Base-by-base conservation (phyloP, 2,113 vertebrate genomes). In the Forbesichthys agassizii region DNA sequence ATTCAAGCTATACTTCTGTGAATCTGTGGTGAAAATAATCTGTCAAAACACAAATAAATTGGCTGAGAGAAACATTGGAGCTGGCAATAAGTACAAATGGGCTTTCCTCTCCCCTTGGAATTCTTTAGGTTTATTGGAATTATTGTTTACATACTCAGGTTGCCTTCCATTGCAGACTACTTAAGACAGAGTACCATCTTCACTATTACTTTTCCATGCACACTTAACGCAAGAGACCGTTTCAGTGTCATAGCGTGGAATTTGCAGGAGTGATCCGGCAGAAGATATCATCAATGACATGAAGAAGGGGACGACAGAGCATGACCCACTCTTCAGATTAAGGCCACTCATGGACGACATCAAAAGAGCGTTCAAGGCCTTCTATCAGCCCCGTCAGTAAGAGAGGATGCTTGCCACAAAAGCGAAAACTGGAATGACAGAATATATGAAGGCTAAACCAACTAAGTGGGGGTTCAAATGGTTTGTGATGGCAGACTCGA, bases 401-500 rank as follows among this genome's bases (percentile, higher is more conserved):
- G 66, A 77, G 12, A 64, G 62, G 48, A 73, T 66, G 47, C 64
- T 74, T 2, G 1, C 1, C 27, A 27, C 27, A 27, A 27, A 27
- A 27, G 27, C 27, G 27, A 27, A 27, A 27, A 48, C n/a, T 46
- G 11, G n/a, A 1, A 72, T 33, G 13, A 0, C 48, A 70, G n/a
- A n/a, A 33, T 74, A 70, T 11, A 49, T 77, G 57, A 77, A 59
- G 48, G n/a, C 4, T 4, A 69, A 73, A 11, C 51, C 48, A 0
- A 69, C 52, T 9, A 75, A 61, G 42, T 46, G 48, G 52, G 64
- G 73, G 16, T 70, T 74, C 16, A 74, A 74, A 52, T 27, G 70
- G 14, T 77, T 77, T 60, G 62, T 64, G 4, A 52, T 81, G 6
- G 9, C 61, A 13, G 80, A 75, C 53, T 58, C 65, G 1, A 64